Conservation (phyloP, 2,888 invertebrate genomes). For the Pharmacophagus antenor region DNA sequence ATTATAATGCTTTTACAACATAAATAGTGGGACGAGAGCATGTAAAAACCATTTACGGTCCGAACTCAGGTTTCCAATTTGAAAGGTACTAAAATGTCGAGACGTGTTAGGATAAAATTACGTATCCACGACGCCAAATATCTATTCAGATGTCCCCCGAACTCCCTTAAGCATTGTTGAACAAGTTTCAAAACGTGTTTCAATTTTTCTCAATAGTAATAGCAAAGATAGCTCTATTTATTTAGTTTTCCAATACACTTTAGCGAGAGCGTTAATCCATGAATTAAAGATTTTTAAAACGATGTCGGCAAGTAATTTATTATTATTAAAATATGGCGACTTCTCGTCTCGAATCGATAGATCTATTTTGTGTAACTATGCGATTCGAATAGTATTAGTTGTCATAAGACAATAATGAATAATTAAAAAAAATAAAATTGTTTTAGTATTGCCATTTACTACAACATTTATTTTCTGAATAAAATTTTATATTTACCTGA, state of each 20-base stretch:
- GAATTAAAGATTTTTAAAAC: neutral
- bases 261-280: neutral
- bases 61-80: constrained; percentile 38
- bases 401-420: too few species aligned
- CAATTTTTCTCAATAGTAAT: neutral
- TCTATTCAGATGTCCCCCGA: neutral
- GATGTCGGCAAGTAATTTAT: neutral
- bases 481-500: too few species aligned
- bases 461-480: too few species aligned
- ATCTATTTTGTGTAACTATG: too few species aligned
- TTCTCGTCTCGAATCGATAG: too few species aligned
- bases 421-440: too few species aligned
- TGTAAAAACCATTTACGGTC: constrained; percentile 42
- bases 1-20: constrained; percentile 34
- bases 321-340: too few species aligned
- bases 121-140: neutral
- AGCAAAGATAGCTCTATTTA: neutral
- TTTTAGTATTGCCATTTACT: too few species aligned
- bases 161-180: neutral
- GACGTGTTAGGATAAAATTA: constrained; percentile 14
- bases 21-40: constrained; percentile 37
- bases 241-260: neutral
- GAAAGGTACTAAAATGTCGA: constrained; percentile 33
- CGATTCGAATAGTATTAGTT: too few species aligned
- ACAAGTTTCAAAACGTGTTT: constrained; percentile 1